Evolutionary conservation across 2,113 vertebrate species (phyloP), one percentile per base, ranked within the genome.

Genomic region (Isichthys henryi): DNA sequence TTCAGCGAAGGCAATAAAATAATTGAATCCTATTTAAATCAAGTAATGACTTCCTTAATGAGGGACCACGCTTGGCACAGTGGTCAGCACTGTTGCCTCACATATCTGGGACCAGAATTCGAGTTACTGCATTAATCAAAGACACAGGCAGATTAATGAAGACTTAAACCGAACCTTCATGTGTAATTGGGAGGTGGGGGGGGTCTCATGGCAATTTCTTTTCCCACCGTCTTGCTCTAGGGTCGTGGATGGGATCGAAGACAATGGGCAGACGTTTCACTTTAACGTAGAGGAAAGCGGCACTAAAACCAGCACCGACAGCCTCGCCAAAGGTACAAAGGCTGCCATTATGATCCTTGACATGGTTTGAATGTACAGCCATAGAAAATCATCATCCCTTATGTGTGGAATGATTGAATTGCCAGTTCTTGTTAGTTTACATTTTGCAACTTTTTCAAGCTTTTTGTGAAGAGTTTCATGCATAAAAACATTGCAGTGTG

Each of bases 171-270:
- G n/a, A 58, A 21, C 56, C 56, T 43, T 39, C 3, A 0, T n/a
- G 6, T 39, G 19, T 84, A 48, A 84, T 11, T 21, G 8, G 45
- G 45, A 46, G 6, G 77, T 1, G 19, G 3, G 39, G 3, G 39
- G 5, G 0, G 23, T 91, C 43, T 74, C 92, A 87, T 86, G 21
- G 5, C 35, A 4, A 31, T 48, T 19, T 80, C 1, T 21, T 45
- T 39, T 1, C 27, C 15, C n/a, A 17, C 21, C 6, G 0, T 48
- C 19, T 45, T 53, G 3, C 50, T 48, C 27, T 92, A 99, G 98
- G 94, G 96, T 99, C 43, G 98, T 98, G 90, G 98, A 99, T 21
- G 98, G 98, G 89, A 97, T 97, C 2, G 98, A 99, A 92, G 98
- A 99, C 92, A 96, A 96, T 0, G 94, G 96, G 0, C 94, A 91